phyloP scores from a whole-genome alignment of 2,888 invertebrate species.

The Stomorhina lunata region DNA sequence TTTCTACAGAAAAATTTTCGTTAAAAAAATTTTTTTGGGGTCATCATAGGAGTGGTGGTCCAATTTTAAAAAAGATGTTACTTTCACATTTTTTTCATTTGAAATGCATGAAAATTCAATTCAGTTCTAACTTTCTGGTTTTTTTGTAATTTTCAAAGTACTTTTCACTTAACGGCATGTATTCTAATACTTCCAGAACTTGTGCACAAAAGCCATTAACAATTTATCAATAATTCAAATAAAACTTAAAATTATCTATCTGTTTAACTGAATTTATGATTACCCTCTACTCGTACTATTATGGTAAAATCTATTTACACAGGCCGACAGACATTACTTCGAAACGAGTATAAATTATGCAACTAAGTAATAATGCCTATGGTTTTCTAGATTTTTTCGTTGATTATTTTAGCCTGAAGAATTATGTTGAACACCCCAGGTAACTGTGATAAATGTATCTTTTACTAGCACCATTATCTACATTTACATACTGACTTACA shows the following conservation, averaged over 20 bases:
- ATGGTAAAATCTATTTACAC: neutral
- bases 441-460: constrained; percentile 32
- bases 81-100: no score
- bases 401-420: constrained; percentile 21
- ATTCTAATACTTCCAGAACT: no score
- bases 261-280: neutral
- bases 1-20: no score
- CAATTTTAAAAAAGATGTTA: no score
- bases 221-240: constrained; percentile 8
- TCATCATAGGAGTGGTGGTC: no score
- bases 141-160: no score
- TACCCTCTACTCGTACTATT: neutral
- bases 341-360: neutral
- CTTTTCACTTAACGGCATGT: no score
- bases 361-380: neutral
- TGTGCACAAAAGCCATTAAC: neutral
- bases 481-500: constrained; percentile 1
- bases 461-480: neutral
- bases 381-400: neutral
- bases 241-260: neutral
- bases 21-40: no score
- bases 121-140: no score
- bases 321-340: neutral
- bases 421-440: constrained; percentile 19
- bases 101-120: no score